Percentiles rank a stretch among this genome's conserved stretches.
These are phyloP conservation scores for Cephonodes hylas DNA, from an alignment of 2,888 invertebrate species.

Conservation along the genomic window DNA sequence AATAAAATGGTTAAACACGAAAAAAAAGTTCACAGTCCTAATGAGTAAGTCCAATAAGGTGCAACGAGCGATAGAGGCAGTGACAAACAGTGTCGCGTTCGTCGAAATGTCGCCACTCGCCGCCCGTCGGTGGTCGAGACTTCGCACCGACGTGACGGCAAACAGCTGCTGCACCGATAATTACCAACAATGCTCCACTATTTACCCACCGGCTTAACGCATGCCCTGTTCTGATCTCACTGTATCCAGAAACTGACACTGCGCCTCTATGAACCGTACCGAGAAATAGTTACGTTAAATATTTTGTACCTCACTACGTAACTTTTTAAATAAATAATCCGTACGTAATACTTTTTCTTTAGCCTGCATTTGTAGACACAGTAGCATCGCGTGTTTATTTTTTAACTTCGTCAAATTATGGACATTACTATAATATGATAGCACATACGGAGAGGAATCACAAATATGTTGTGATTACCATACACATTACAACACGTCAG, in stretches of 20 bases:
- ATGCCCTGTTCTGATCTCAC: slow-evolving; percentile 40
- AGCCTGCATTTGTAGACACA: neutral
- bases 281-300: slow-evolving; percentile 31
- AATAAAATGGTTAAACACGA: slow-evolving; percentile 35
- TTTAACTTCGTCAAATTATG: neutral
- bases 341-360: neutral
- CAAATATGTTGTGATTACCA: neutral
- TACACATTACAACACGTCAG: neutral
- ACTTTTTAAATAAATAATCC: slow-evolving; percentile 13
- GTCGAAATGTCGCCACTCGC: slow-evolving; percentile 63
- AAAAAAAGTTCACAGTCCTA: slow-evolving; percentile 56
- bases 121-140: slow-evolving; percentile 76
- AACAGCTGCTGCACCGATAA: slow-evolving; percentile 75
- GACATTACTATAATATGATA: neutral
- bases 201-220: slow-evolving; percentile 64
- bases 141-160: slow-evolving; percentile 74
- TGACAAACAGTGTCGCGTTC: slow-evolving; percentile 54
- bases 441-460: neutral
- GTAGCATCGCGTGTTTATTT: slow-evolving; percentile 1
- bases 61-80: slow-evolving; percentile 37
- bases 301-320: slow-evolving; percentile 16
- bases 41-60: slow-evolving; percentile 47
- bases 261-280: slow-evolving; percentile 34
- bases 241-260: slow-evolving; percentile 45
- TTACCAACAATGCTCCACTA: slow-evolving; percentile 72